Evolutionary conservation across 2,888 invertebrate genomes (phyloP), one percentile per base, ranked within the genome.

Genomic region (Tryphoninae sp.): DNA sequence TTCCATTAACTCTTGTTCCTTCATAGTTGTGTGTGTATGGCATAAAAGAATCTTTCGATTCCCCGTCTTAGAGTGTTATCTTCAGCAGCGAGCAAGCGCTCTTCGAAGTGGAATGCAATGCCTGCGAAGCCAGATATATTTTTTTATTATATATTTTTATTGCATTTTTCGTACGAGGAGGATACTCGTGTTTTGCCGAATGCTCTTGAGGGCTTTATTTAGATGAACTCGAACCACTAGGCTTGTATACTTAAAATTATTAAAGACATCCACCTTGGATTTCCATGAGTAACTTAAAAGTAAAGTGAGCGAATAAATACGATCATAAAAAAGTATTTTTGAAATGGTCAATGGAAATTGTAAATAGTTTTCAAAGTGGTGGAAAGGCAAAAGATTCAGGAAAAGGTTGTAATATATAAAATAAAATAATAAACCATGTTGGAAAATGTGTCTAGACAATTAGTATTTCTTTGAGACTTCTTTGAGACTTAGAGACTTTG

Each of bases 181-280:
- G 55, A 55, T 55, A 22, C 82, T 62, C 62, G 19, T 33, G 22
- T 49, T 55, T 84, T 78, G 68, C 65, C 69, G 49, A 82, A 78
- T 82, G 86, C 86, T 86, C 86, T 87, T 84, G 87, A 85, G 84
- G 78, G 87, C 86, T 89, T 87, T 88, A 89, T 89, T 88, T 89
- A 89, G 86, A 87, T 72, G 65, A 19, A 33, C 2, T 61, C n/a
- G 26, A n/a, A 61, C 23, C n/a, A 4, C n/a, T 33, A 23, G n/a
- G 62, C 62, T 64, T 64, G 42, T 42, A 40, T 42, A 22, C 13
- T 11, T 19, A 33, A 16, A 42, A 19, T 42, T 42, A 64, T 19
- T 42, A 64, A 64, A 64, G 42, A 42, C 62, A 55, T 19, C 33
- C 62, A 13, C 62, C 2, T 9, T 16, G 62, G 42, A 6, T 26